These are phyloP conservation scores for Torymus texanus DNA, from an alignment of 2,888 invertebrate species.

Conservation along the genomic window DNA sequence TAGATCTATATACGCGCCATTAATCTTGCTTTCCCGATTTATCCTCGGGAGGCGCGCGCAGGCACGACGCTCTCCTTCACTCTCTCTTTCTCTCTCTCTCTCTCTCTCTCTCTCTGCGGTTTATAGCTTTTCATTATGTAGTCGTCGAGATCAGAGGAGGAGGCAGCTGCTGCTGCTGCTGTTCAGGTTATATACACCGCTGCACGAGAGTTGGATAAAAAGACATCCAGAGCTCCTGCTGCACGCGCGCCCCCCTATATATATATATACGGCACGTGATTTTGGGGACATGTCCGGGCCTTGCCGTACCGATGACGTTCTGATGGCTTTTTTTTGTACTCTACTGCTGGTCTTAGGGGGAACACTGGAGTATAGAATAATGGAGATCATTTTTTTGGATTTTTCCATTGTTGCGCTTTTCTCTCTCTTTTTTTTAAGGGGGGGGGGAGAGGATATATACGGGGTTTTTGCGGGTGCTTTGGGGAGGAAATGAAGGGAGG, in stretches of 20 bases:
- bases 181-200: no score
- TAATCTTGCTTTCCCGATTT: constrained; percentile 69
- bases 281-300: constrained; percentile 13
- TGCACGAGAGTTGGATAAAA: constrained; percentile 21
- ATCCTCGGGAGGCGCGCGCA: constrained; percentile 66
- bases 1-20: constrained; percentile 57
- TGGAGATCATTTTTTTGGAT: no score
- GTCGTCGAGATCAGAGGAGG: not conserved
- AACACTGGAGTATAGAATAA: no score
- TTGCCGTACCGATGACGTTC: constrained; percentile 14
- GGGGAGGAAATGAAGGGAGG: not conserved
- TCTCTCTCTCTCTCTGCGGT: constrained; percentile 60
- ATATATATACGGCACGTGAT: constrained; percentile 42
- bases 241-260: not conserved
- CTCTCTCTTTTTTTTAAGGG: not conserved
- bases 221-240: constrained; percentile 26
- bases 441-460: not conserved
- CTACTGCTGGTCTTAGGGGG: no score
- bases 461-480: not conserved
- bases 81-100: constrained; percentile 16
- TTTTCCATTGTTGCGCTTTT: not conserved
- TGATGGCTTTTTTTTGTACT: no score
- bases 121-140: constrained; percentile 68
- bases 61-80: constrained; percentile 63
- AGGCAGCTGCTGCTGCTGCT: constrained; percentile 28